These are phyloP conservation scores for Sphenodon punctatus DNA, from an alignment of 2,797 vertebrate species.

Conservation along the genomic window DNA sequence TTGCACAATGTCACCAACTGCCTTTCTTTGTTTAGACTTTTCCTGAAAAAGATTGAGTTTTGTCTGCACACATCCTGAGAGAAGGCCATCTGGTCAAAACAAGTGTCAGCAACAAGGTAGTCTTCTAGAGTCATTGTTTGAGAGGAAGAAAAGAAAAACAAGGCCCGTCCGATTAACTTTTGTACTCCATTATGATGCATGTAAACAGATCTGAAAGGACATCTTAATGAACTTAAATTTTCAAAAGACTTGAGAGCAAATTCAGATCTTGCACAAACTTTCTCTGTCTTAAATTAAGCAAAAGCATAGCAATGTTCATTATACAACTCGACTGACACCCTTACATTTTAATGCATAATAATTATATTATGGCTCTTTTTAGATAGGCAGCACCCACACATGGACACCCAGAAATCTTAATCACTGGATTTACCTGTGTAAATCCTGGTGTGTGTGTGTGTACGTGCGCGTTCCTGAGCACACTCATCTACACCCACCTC, in stretches of 20 bases:
- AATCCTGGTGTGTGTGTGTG: too few species aligned
- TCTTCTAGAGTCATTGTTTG: background rate
- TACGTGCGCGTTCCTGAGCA: too few species aligned
- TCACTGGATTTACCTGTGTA: too few species aligned
- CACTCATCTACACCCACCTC: too few species aligned
- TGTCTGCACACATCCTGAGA: too few species aligned
- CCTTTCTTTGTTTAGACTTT: too few species aligned
- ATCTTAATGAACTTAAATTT: background rate
- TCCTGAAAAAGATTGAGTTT: too few species aligned
- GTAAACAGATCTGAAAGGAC: background rate
- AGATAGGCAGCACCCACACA: too few species aligned
- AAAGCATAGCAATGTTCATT: slow-evolving; percentile 46
- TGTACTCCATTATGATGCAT: background rate
- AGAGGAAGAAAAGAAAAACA: background rate
- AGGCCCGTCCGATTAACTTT: background rate
- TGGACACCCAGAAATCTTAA: too few species aligned
- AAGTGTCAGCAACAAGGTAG: background rate
- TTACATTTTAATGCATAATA: slow-evolving; percentile 48
- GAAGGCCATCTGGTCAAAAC: background rate
- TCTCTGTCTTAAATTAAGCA: slow-evolving; percentile 46
- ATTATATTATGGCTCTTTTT: slow-evolving; percentile 51
- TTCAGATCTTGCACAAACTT: background rate
- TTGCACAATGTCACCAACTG: background rate
- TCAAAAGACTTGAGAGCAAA: background rate
- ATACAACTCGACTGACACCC: slow-evolving; percentile 8